These are phyloP conservation scores for Eilema sororculum DNA, from an alignment of 2,888 invertebrate genomes.

Conservation along the genomic window DNA sequence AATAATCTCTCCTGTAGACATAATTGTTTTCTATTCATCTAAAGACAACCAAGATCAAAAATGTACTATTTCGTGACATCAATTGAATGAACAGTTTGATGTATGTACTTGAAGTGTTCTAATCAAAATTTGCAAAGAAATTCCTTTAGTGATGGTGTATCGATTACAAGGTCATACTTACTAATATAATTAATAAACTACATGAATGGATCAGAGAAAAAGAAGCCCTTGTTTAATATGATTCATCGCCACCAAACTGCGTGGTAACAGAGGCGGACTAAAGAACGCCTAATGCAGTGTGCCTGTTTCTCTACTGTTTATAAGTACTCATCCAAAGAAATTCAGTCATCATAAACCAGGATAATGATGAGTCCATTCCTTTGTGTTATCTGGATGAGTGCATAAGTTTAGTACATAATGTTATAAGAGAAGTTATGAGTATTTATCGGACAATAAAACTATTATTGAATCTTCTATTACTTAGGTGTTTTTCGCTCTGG, in stretches of 20 bases:
- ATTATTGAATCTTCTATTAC: no score
- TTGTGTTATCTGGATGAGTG: no score
- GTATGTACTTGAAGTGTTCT: neutral
- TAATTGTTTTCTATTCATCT: neutral
- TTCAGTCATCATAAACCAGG: no score
- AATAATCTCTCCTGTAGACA: constrained; percentile 1
- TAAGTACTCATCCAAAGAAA: no score
- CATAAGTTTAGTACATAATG: no score
- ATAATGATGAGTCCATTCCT: no score
- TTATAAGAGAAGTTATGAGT: no score
- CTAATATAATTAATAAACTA: neutral
- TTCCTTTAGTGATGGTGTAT: neutral
- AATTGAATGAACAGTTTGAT: neutral
- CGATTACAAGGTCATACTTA: neutral
- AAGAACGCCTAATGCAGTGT: no score
- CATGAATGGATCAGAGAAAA: neutral
- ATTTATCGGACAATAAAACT: no score
- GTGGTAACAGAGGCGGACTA: neutral
- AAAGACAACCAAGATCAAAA: neutral
- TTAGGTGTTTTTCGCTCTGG: no score
- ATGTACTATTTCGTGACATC: neutral
- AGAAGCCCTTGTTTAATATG: neutral
- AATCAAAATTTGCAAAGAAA: neutral
- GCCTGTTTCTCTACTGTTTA: no score
- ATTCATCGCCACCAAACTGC: neutral